phyloP scores from a whole-genome alignment of 2,797 vertebrate genomes.

The Austrolebias charrua region DNA sequence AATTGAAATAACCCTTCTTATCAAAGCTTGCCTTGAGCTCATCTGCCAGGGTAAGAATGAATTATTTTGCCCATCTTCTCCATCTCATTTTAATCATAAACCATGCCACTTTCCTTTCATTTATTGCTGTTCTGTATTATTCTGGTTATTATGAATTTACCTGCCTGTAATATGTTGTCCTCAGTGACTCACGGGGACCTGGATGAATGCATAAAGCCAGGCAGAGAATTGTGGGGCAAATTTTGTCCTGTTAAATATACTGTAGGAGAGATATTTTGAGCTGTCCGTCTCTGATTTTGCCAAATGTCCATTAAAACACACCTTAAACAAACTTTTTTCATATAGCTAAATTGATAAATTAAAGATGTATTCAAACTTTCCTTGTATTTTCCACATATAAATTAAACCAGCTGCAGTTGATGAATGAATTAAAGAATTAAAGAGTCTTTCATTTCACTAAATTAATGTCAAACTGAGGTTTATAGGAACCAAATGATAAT shows the following conservation, averaged over 20 bases:
- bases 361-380: neutral
- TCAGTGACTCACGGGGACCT: slow-evolving; percentile 34
- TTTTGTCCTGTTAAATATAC: slow-evolving; percentile 25
- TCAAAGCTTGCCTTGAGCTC: slow-evolving; percentile 62
- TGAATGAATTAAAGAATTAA: too few relatives aligned
- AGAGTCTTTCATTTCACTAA: too few relatives aligned
- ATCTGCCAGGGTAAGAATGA: slow-evolving; percentile 55
- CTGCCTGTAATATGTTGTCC: slow-evolving; percentile 47
- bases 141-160: slow-evolving; percentile 52
- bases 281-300: slow-evolving; percentile 8
- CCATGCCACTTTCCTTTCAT: slow-evolving; percentile 58
- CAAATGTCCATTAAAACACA: slow-evolving; percentile 1
- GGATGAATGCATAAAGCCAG: slow-evolving; percentile 33
- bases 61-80: slow-evolving; percentile 50
- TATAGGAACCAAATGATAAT: too few relatives aligned
- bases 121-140: slow-evolving; percentile 56
- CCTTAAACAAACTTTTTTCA: neutral
- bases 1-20: slow-evolving; percentile 65
- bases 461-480: too few relatives aligned
- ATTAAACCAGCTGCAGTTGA: neutral
- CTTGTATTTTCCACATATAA: neutral
- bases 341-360: neutral
- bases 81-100: slow-evolving; percentile 70
- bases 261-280: slow-evolving; percentile 17
- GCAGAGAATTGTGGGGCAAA: slow-evolving; percentile 36